Conservation (phyloP, 2,888 invertebrate species). For the Crocallis elinguaria region DNA sequence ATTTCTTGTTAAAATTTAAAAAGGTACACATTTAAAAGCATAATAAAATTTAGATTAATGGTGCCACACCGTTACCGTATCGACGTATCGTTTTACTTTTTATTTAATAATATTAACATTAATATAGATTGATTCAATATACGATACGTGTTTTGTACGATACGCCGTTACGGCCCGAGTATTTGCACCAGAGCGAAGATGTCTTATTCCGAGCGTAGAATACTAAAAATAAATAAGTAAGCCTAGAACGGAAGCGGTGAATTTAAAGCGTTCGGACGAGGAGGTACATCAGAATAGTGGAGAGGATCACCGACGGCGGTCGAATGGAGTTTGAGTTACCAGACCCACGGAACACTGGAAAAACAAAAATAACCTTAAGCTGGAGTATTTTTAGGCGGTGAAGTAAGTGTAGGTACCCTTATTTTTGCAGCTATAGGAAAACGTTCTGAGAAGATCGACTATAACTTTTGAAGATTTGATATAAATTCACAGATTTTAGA, state of each 20-base stretch:
- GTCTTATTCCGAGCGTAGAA: conserved; percentile 36
- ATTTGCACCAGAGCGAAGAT: not conserved
- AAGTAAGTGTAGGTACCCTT: no score
- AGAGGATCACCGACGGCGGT: conserved; percentile 50
- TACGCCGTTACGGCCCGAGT: not conserved
- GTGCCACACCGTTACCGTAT: not conserved
- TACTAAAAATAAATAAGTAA: conserved; percentile 74
- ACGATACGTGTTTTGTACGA: not conserved
- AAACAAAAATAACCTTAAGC: conserved; percentile 26
- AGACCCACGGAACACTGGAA: conserved; percentile 61
- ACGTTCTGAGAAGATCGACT: no score
- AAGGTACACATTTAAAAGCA: no score
- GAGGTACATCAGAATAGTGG: conserved; percentile 68
- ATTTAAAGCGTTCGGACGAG: conserved; percentile 74
- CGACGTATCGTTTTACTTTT: not conserved
- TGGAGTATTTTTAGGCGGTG: no score
- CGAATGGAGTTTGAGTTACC: conserved; percentile 52
- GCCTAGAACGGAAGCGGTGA: conserved; percentile 41
- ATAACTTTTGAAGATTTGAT: no score
- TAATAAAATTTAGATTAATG: not conserved
- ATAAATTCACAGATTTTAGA: no score
- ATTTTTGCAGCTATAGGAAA: no score
- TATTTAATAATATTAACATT: no score
- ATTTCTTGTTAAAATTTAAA: no score
- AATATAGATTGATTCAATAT: no score